Percentiles rank a stretch among this genome's conserved stretches.
Conservation (phyloP, 2,797 vertebrate species). For the Leucoraja ocellata region DNA sequence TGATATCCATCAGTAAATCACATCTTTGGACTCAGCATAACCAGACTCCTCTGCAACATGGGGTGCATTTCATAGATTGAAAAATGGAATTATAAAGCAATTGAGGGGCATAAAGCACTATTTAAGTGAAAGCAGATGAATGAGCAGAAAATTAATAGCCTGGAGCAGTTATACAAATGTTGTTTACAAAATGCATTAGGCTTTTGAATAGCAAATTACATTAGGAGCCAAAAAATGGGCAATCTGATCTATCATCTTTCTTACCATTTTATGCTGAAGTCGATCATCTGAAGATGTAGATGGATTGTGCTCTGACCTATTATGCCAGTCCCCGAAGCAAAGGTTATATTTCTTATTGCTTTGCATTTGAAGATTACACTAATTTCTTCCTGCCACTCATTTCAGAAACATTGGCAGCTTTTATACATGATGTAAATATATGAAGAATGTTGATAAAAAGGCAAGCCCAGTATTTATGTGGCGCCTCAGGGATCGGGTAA, state of each 20-base stretch:
- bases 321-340: not conserved
- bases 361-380: not conserved
- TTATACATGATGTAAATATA: not conserved
- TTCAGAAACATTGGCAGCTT: not conserved
- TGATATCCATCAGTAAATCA: conserved; percentile 9
- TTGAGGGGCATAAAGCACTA: conserved; percentile 4
- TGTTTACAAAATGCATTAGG: conserved; percentile 25
- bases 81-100: conserved; percentile 37
- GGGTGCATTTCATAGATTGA: conserved; percentile 20
- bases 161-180: conserved; percentile 29
- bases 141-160: conserved; percentile 26
- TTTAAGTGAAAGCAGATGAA: conserved; percentile 35
- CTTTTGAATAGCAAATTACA: not conserved
- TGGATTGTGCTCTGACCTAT: not conserved
- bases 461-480: not conserved
- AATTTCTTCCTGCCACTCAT: not conserved
- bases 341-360: not conserved
- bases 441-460: not conserved
- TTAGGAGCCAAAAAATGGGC: not conserved
- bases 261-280: not conserved
- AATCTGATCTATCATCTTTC: not conserved
- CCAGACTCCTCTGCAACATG: not conserved
- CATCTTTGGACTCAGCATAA: conserved; percentile 30
- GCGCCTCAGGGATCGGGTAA: not conserved
- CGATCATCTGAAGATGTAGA: not conserved